Conservation (phyloP, 2,888 invertebrate genomes). For the Cheilosia urbana region DNA sequence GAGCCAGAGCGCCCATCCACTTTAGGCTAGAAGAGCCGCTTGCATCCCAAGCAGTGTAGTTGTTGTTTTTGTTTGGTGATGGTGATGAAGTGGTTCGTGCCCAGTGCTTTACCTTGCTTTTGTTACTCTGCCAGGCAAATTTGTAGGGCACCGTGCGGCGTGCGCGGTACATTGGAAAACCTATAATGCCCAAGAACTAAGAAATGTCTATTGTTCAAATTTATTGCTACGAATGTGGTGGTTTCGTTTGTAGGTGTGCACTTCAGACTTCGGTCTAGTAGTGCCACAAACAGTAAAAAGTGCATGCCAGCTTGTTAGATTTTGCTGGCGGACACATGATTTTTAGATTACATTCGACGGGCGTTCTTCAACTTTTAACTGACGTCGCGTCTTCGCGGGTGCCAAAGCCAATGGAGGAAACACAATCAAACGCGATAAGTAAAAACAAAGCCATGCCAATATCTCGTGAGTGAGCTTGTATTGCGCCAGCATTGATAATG, state of each 20-base stretch:
- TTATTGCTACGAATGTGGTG: conserved; percentile 29
- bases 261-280: conserved; percentile 26
- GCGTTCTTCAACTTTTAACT: conserved; percentile 21
- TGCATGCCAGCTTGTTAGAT: conserved; percentile 13
- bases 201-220: conserved; percentile 58
- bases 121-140: conserved; percentile 37
- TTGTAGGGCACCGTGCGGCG: conserved; percentile 29
- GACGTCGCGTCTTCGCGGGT: conserved; percentile 21
- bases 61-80: not conserved
- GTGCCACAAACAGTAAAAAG: conserved; percentile 28
- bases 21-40: conserved; percentile 50
- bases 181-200: conserved; percentile 48
- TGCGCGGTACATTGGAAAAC: conserved; percentile 32
- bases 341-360: conserved; percentile 15
- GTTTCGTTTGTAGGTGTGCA: conserved; percentile 34
- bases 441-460: conserved; percentile 54
- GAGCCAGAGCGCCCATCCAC: not conserved
- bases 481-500: conserved; percentile 61
- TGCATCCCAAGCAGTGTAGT: conserved; percentile 55
- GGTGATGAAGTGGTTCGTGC: conserved; percentile 36
- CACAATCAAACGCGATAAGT: conserved; percentile 68
- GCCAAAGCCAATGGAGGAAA: conserved; percentile 25
- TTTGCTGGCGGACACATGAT: conserved; percentile 25
- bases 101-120: conserved; percentile 56
- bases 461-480: conserved; percentile 55